These are phyloP conservation scores for Parasteatoda tepidariorum DNA, from an alignment of 1,140 invertebrate species.

Conservation along the genomic window DNA sequence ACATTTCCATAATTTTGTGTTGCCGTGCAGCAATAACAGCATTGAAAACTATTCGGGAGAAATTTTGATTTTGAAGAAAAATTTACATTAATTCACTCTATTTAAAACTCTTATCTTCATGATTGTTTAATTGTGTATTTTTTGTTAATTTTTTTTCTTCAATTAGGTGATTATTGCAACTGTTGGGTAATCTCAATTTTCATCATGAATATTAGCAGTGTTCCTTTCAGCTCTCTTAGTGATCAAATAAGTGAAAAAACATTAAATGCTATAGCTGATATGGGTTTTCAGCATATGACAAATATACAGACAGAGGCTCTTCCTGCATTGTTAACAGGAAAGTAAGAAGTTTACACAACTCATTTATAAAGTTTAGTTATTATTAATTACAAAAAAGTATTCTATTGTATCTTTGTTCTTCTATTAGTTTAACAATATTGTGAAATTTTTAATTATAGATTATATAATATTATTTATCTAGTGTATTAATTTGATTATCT, in stretches of 20 bases:
- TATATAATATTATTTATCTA: not conserved
- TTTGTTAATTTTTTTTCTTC: too few species aligned
- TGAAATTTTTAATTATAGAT: not conserved
- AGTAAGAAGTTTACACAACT: conserved; percentile 66
- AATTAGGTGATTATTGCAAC: too few species aligned
- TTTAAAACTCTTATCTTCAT: too few species aligned
- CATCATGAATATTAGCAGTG: conserved; percentile 10
- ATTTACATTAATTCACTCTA: too few species aligned
- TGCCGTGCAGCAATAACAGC: too few species aligned
- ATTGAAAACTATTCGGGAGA: too few species aligned
- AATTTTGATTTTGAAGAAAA: too few species aligned
- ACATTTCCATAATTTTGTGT: too few species aligned
- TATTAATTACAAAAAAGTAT: not conserved
- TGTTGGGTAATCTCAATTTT: not conserved
- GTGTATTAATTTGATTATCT: not conserved
- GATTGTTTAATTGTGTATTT: too few species aligned
- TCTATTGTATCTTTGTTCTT: not conserved
- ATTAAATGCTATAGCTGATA: conserved; percentile 86
- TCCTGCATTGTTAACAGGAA: conserved; percentile 89
- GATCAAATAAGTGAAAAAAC: conserved; percentile 75
- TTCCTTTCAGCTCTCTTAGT: conserved; percentile 2
- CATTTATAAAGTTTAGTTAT: not conserved
- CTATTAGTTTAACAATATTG: not conserved
- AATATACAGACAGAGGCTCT: conserved; percentile 95
- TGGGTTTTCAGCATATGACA: conserved; percentile 98